Evolutionary conservation across 1,140 invertebrate genomes (phyloP), one percentile per base, ranked within the genome.

Genomic region (Phenacoccus solenopsis): DNA sequence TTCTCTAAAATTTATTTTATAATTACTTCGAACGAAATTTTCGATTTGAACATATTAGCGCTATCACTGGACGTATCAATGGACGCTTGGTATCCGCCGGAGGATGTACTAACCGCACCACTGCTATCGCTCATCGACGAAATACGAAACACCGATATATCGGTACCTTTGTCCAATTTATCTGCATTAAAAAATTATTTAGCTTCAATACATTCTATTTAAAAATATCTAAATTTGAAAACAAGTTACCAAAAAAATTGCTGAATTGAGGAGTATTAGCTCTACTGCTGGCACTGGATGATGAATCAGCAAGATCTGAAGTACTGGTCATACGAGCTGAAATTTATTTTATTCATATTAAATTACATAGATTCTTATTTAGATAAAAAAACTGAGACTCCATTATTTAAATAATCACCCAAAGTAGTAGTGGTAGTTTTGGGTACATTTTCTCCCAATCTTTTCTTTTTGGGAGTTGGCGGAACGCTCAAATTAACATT

Each of bases 121-220:
- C 59, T 64, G 9, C 25, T 64, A 64, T 64, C 59, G 59, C 59
- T 64, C 59, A 64, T 64, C 16, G 59, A 25, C 10, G 59, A 64
- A 24, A 64, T 27, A 5, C 59, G 22, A 25, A 64, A 25, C 4
- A 64, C 25, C 59, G 25, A 24, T 5, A 27, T 24, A 1, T 64
- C 59, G 10, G 21, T 10, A 5, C 10, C 12, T 24, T 25, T 64
- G 3, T 64, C 59, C 22, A 64, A 64, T 27, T 64, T 64, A 22
- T 64, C 59, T 25, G 59, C 25, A 4, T 16, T 16, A 49, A 32
- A 13, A 32, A 7, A 32, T 32, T 13, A 32, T 32, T 32, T 32
- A 7, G 30, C 13, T 7, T 32, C 20, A 59, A 59, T 59, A 9
- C 20, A 59, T 59, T n/a, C 4, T 20, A 59, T 59, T 20, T 59